Conservation (phyloP, 2,113 vertebrate genomes). For the Pachycephala philippinensis region DNA sequence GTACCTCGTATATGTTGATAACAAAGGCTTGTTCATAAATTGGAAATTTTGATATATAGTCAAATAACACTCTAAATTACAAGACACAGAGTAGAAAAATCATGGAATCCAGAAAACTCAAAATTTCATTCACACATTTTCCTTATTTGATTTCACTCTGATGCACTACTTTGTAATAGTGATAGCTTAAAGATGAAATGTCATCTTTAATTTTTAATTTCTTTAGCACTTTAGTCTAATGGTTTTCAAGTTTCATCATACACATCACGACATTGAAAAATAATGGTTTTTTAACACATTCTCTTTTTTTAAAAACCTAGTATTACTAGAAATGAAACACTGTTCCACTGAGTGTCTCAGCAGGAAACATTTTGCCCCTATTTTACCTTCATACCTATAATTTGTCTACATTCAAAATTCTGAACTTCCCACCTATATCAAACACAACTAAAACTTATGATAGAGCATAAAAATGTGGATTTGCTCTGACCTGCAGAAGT, state of each 20-base stretch:
- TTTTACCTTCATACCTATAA: neutral
- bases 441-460: neutral
- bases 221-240: neutral
- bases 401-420: neutral
- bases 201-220: conserved; percentile 23
- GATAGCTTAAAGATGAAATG: neutral
- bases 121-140: neutral
- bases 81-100: neutral
- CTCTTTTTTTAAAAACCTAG: neutral
- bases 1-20: neutral
- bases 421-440: neutral
- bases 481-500: neutral
- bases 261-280: neutral
- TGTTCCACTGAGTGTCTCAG: neutral
- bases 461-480: neutral
- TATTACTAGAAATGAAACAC: neutral
- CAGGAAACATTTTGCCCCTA: neutral
- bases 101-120: neutral
- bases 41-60: neutral
- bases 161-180: neutral
- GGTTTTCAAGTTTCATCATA: neutral
- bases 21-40: neutral
- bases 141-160: neutral
- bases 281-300: neutral
- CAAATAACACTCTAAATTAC: neutral